Conservation (phyloP, 2,113 vertebrate genomes). For the Albula glossodonta region DNA sequence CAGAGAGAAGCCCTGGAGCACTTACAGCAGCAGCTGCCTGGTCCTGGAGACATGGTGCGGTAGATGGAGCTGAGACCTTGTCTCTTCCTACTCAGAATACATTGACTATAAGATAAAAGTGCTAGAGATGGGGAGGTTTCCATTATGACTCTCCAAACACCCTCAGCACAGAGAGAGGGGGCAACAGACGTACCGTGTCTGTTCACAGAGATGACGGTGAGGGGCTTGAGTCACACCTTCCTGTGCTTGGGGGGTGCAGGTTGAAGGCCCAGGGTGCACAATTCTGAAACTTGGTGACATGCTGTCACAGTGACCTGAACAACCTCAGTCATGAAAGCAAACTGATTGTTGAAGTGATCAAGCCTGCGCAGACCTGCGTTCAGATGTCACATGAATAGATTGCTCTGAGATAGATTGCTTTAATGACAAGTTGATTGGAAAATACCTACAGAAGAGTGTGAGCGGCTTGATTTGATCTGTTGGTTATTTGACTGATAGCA, state of each 20-base stretch:
- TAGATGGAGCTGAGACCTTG: neutral
- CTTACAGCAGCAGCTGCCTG: neutral
- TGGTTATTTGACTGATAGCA: neutral
- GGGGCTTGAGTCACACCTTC: neutral
- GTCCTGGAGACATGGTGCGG: neutral
- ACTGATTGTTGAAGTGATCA: neutral
- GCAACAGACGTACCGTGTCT: neutral
- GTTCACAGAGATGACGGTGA: neutral
- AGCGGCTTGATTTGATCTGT: neutral
- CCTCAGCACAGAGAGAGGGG: neutral
- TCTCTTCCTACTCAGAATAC: neutral
- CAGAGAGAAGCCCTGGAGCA: neutral
- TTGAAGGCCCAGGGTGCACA: no score
- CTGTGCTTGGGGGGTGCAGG: neutral
- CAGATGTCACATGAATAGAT: neutral
- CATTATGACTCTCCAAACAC: neutral
- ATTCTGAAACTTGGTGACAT: neutral
- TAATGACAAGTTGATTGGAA: neutral
- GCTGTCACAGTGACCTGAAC: neutral
- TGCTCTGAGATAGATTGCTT: neutral
- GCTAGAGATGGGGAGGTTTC: neutral
- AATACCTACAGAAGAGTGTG: neutral
- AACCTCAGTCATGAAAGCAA: neutral
- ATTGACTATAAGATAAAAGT: neutral
- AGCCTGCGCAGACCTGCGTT: neutral